phyloP scores from a whole-genome alignment of 2,113 vertebrate species.

The Ptilorrhoa leucosticta region DNA sequence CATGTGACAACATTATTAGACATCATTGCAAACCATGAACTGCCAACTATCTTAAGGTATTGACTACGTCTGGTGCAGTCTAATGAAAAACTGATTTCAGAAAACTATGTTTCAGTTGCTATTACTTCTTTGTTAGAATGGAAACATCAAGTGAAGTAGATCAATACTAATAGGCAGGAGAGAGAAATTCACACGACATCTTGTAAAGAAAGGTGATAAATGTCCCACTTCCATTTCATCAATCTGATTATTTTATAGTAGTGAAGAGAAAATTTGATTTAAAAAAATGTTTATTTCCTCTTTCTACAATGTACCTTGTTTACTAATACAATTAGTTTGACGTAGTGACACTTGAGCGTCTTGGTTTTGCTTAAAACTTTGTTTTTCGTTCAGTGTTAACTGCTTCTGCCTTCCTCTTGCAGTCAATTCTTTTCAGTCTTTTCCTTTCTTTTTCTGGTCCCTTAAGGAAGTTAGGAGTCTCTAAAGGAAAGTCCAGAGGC shows the following conservation, averaged over 20 bases:
- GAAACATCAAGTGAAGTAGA: neutral
- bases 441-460: neutral
- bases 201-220: neutral
- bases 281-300: neutral
- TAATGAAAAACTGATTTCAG: slow-evolving; percentile 16
- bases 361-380: neutral
- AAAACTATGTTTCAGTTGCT: neutral
- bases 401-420: neutral
- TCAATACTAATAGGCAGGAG: slow-evolving; percentile 9
- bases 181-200: neutral
- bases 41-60: neutral
- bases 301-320: neutral
- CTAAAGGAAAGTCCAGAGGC: neutral
- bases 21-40: neutral
- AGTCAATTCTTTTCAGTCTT: neutral
- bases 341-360: neutral
- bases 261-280: neutral
- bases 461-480: neutral
- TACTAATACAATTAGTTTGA: neutral
- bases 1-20: neutral
- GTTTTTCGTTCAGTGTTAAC: neutral
- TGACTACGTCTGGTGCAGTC: neutral
- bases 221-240: neutral
- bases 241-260: neutral
- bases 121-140: neutral